Percentiles rank a stretch among this genome's conserved stretches.
phyloP scores from a whole-genome alignment of 2,113 vertebrate species.

The Percina caprodes region DNA sequence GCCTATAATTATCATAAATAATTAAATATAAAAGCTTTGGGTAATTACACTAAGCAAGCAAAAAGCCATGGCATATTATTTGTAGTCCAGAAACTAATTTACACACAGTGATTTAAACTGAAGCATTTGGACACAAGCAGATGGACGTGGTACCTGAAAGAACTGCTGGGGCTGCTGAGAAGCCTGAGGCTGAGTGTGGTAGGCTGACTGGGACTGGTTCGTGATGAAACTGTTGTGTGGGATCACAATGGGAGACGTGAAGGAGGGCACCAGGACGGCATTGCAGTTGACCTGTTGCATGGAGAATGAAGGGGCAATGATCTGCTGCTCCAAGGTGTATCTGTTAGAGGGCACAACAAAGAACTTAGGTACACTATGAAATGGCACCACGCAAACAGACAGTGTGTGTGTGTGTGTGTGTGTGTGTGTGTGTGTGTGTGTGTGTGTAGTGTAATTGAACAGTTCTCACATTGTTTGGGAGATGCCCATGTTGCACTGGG shows the following conservation, averaged over 20 bases:
- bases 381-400: not conserved
- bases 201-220: conserved; percentile 81
- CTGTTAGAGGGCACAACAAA: conserved; percentile 70
- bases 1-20: conserved; percentile 25
- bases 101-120: not conserved
- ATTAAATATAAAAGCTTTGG: conserved; percentile 4
- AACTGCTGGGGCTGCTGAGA: conserved; percentile 84
- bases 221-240: conserved; percentile 79
- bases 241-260: conserved; percentile 85
- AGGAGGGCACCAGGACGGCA: conserved; percentile 78
- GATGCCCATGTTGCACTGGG: conserved; percentile 83
- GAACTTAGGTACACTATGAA: conserved; percentile 18
- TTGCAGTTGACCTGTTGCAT: conserved; percentile 83
- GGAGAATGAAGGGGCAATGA: conserved; percentile 76
- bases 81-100: not conserved
- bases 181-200: conserved; percentile 79
- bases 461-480: conserved; percentile 81
- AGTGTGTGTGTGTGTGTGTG: not conserved
- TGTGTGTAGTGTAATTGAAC: not conserved
- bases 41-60: not conserved
- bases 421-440: not conserved
- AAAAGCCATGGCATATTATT: not conserved
- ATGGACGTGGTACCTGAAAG: conserved; percentile 80
- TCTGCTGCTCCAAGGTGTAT: conserved; percentile 85
- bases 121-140: not conserved